Base-by-base conservation (phyloP, 2,888 invertebrate genomes). In the Catocala sponsa region DNA sequence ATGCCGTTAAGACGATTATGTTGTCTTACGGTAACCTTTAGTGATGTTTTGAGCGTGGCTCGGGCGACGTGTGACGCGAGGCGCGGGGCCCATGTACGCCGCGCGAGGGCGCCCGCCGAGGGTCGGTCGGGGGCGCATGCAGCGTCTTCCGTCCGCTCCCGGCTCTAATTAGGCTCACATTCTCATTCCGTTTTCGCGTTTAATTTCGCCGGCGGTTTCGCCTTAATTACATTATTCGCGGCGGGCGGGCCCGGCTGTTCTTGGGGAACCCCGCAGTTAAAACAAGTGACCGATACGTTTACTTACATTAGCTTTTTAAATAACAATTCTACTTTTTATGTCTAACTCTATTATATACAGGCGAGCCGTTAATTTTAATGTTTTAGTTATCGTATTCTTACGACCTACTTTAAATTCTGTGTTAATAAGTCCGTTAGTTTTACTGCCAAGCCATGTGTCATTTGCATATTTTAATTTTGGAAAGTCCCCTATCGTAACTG, bases 121-220 rank as follows among this genome's bases (percentile, higher is more conserved):
- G 60, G 63, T 62, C 55, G 55, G 44, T 66, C 54, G 72, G 71
- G 73, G 65, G 72, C 75, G 76, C 78, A 78, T 82, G 86, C 84
- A 86, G 69, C 85, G 81, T 79, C 76, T 79, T 74, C 84, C 81
- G 64, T 79, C 80, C 85, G 81, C 78, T 76, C 91, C 87, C 89
- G 86, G 85, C 91, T 92, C 94, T 95, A 95, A 95, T 95, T 95
- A 95, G 95, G 91, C 93, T 94, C 94, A 95, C 93, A 95, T 95
- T 95, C 95, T 94, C 94, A 91, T 95, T 94, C 92, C 91, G 93
- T 95, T 95, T 94, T 94, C 94, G 91, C 94, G 93, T 95, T 95
- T 95, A 95, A 95, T 95, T 95, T 94, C 87, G 91, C 89, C 87
- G 86, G 94, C 90, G 94, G 95, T 95, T 92, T 91, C 86, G 89